Evolutionary conservation across 1,140 invertebrate genomes (phyloP), one percentile per base, ranked within the genome.

Genomic region (Pseudobourletiella spinata): DNA sequence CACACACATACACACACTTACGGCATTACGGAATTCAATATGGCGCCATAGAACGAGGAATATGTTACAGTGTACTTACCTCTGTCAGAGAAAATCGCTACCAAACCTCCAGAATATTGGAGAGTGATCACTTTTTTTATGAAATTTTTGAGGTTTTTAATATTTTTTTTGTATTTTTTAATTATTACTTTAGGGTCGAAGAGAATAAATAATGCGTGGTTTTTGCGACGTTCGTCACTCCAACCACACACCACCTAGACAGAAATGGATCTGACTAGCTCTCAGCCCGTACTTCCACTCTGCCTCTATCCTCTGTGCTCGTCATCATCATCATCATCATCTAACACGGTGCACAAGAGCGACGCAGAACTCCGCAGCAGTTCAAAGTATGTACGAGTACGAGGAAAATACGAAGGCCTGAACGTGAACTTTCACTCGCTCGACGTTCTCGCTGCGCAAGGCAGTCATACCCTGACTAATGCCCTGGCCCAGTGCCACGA

Each of bases 161-260:
- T 56, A 61, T 61, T 63, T 67, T 67, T 67, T 63, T 63, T 57
- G 55, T 39, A 54, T 57, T 67, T 63, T 67, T 43, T 59, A 30
- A 25, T 55, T 63, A 60, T 67, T 64, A 52, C 42, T 55, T 64
- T 63, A 67, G 61, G 65, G 64, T 42, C 54, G 35, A 61, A 67
- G 51, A 67, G 51, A 66, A 59, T 56, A 62, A 66, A 66, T 66
- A 50, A 56, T 63, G 61, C 50, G 61, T 63, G 65, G 64, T 66
- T 46, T 62, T 43, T 63, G 65, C 60, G 65, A 66, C 65, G 43
- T 61, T 54, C 29, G 64, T 66, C 65, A 59, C 60, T 56, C 60
- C 65, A 67, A 60, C 61, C 65, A 62, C 64, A 61, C 54, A 55
- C 65, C 43, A 35, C 32, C 65, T 44, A 56, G 51, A 64, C 43